phyloP scores from a whole-genome alignment of 2,888 invertebrate genomes.

The Lordiphosa andalusiaca region DNA sequence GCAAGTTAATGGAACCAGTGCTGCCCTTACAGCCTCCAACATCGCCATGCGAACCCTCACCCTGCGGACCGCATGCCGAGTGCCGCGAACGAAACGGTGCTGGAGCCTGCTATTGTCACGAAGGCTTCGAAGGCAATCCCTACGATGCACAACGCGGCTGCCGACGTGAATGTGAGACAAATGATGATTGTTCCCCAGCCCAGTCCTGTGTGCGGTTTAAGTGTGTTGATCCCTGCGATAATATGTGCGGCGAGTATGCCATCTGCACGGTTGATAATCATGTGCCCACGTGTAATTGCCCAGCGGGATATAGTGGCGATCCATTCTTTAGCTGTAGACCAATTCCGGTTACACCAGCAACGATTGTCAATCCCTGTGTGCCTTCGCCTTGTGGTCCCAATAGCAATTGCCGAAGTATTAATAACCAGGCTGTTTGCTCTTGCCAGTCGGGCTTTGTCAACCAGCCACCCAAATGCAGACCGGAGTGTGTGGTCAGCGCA shows the following conservation, averaged over 20 bases:
- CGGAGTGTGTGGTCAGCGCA: conserved; percentile 92
- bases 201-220: conserved; percentile 90
- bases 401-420: conserved; percentile 90
- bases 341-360: conserved; percentile 78
- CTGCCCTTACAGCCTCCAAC: conserved; percentile 84
- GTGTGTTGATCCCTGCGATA: conserved; percentile 91
- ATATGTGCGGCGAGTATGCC: conserved; percentile 90
- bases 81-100: conserved; percentile 91
- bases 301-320: conserved; percentile 88
- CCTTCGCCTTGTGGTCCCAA: conserved; percentile 94
- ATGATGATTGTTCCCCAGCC: conserved; percentile 87
- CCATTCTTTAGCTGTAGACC: conserved; percentile 89
- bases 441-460: conserved; percentile 90
- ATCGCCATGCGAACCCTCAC: conserved; percentile 91
- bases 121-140: conserved; percentile 90
- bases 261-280: conserved; percentile 90
- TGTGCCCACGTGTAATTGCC: conserved; percentile 89
- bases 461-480: conserved; percentile 89
- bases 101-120: conserved; percentile 90
- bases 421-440: conserved; percentile 91
- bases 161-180: conserved; percentile 88
- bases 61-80: conserved; percentile 92
- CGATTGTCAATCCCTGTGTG: conserved; percentile 86
- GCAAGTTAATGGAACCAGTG: conserved; percentile 81
- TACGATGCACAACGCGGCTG: conserved; percentile 86